These are phyloP conservation scores for Epizoanthus illoricatus DNA, from an alignment of 92 coral and sea anemone genomes.

Conservation along the genomic window DNA sequence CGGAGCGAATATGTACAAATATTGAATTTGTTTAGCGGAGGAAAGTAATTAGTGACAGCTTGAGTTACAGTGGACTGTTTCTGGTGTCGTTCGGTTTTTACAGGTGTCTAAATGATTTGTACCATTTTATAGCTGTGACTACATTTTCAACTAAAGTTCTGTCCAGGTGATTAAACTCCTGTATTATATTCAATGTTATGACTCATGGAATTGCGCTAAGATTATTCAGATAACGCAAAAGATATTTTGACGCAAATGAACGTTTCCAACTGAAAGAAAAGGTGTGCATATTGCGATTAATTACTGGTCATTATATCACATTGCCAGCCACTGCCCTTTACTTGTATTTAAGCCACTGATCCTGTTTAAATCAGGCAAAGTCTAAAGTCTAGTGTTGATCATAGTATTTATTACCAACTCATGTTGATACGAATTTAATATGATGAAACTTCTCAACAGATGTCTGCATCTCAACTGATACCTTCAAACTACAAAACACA, in stretches of 20 bases:
- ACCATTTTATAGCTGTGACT: background rate
- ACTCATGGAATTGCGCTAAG: background rate
- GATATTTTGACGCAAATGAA: background rate
- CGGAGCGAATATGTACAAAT: background rate
- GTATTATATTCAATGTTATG: too few relatives aligned
- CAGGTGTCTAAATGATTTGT: constrained; percentile 3
- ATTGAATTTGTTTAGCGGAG: constrained; percentile 4
- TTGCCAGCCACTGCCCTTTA: too few relatives aligned
- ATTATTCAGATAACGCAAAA: background rate
- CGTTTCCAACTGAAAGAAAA: background rate
- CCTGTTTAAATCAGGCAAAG: too few relatives aligned
- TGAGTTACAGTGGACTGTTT: background rate
- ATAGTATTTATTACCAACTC: too few relatives aligned
- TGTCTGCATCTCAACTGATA: too few relatives aligned
- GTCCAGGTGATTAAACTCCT: too few relatives aligned
- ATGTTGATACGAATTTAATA: too few relatives aligned
- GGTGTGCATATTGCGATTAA: background rate
- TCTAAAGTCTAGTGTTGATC: too few relatives aligned
- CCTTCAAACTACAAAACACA: too few relatives aligned
- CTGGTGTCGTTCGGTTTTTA: background rate
- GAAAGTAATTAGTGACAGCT: background rate
- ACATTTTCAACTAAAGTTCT: background rate
- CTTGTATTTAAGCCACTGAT: too few relatives aligned
- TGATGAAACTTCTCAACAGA: too few relatives aligned
- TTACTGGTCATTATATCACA: too few relatives aligned